Base-by-base conservation (phyloP, 2,113 vertebrate species). In the Percopsis transmontana region DNA sequence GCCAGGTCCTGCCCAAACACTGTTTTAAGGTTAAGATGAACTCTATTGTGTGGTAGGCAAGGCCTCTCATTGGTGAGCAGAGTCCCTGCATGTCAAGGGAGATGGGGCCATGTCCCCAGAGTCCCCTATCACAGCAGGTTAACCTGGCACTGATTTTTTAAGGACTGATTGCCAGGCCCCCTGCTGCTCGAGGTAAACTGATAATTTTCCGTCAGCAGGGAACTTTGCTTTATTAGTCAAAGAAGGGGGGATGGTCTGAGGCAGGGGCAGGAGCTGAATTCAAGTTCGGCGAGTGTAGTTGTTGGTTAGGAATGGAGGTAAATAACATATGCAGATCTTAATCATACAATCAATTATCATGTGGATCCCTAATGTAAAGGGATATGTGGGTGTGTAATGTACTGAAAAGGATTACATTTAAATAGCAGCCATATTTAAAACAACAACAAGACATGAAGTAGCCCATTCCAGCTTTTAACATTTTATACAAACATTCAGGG, bases 61-160 rank as follows among this genome's bases (percentile, higher is more conserved):
- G 39, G 82, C 90, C 88, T 82, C 91, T 89, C 91, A 84, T 91
- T 92, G 88, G 91, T 91, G 92, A 91, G 91, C 93, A 94, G 91
- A 90, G 92, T 79, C 82, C 72, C 87, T 90, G 93, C 92, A 95
- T 93, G 91, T 92, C 89, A 94, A 91, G 90, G 91, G 91, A 88
- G 89, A 92, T 92, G 79, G 88, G 90, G 91, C 84, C 90, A 74
- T 70, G 76, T 95, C 94, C 92, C 91, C 80, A 83, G 93, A 93
- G 94, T 87, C 93, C 92, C 88, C 93, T 92, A 91, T 92, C 94
- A 92, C 94, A 95, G 95, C 92, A 92, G 93, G 94, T 94, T 94
- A 93, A 95, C 94, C 92, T 90, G 92, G 90, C 93, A 92, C 92
- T 93, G 93, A 94, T 94, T 93, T 94, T 96, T 94, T 94, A 92